These are phyloP conservation scores for Elmis aenea DNA, from an alignment of 2,888 invertebrate genomes.

Conservation along the genomic window DNA sequence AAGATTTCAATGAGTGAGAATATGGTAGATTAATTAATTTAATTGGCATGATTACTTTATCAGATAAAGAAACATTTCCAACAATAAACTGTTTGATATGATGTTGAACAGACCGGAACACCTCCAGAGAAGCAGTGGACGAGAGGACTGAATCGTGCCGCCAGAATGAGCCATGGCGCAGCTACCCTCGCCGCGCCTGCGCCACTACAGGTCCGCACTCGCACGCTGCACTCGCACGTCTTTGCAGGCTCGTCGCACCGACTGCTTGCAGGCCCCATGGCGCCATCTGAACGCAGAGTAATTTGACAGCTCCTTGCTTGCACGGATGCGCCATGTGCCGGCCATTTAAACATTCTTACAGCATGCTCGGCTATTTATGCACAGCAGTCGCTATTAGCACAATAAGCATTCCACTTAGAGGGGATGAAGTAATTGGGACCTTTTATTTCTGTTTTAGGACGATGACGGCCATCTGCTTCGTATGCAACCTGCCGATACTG, in stretches of 20 bases:
- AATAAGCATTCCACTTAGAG: constrained; percentile 4
- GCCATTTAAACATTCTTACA: constrained; percentile 15
- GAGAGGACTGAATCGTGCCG: constrained; percentile 28
- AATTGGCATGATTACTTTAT: no score
- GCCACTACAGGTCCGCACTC: constrained; percentile 47
- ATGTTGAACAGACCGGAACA: constrained; percentile 33
- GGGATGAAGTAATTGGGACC: neutral
- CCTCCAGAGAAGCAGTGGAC: constrained; percentile 30
- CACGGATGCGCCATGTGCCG: constrained; percentile 11
- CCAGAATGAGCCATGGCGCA: constrained; percentile 48
- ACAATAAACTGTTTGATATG: no score
- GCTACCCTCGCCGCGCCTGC: constrained; percentile 47
- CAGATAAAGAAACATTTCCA: no score
- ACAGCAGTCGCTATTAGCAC: constrained; percentile 20
- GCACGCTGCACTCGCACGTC: constrained; percentile 25
- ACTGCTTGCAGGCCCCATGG: constrained; percentile 9
- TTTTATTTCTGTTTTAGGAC: constrained; percentile 59
- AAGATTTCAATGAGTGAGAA: no score
- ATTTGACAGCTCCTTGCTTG: constrained; percentile 11
- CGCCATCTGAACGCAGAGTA: constrained; percentile 11
- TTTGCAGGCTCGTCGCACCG: constrained; percentile 17
- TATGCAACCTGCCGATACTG: constrained; percentile 91
- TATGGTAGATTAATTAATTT: no score
- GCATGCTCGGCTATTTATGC: constrained; percentile 23
- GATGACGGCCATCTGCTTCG: constrained; percentile 93